phyloP scores from a whole-genome alignment of 2,113 vertebrate genomes.

The Emydocephalus ijimae region DNA sequence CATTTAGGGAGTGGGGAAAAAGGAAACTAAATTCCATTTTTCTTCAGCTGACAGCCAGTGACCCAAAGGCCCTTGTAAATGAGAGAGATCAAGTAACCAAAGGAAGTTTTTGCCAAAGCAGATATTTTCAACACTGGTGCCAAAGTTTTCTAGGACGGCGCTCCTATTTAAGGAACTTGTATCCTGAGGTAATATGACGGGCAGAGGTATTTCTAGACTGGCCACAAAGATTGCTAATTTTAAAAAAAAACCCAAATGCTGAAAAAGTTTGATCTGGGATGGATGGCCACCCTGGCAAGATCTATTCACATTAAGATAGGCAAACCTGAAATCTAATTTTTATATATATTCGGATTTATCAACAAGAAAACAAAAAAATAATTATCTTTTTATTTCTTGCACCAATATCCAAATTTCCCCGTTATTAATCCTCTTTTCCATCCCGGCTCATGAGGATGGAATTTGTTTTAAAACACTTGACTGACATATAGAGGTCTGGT shows the following conservation, averaged over 20 bases:
- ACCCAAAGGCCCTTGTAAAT: conserved; percentile 4
- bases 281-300: background rate
- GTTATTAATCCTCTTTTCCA: background rate
- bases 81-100: conserved; percentile 14
- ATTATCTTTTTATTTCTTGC: background rate
- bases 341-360: conserved; percentile 11
- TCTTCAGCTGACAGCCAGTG: background rate
- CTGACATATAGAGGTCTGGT: conserved; percentile 5
- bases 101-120: background rate
- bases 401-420: background rate
- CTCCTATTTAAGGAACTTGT: background rate
- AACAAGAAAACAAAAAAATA: background rate
- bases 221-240: background rate
- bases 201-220: background rate
- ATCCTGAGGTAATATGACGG: background rate
- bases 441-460: rapidly evolving
- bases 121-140: background rate
- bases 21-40: conserved; percentile 24
- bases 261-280: background rate
- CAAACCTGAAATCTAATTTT: background rate
- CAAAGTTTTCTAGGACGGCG: background rate
- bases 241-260: too few species aligned
- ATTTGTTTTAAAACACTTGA: background rate
- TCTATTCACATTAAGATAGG: background rate
- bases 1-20: background rate